Evolutionary conservation across 2,888 invertebrate species (phyloP).

Genomic region (Eupithecia pulchellata): DNA sequence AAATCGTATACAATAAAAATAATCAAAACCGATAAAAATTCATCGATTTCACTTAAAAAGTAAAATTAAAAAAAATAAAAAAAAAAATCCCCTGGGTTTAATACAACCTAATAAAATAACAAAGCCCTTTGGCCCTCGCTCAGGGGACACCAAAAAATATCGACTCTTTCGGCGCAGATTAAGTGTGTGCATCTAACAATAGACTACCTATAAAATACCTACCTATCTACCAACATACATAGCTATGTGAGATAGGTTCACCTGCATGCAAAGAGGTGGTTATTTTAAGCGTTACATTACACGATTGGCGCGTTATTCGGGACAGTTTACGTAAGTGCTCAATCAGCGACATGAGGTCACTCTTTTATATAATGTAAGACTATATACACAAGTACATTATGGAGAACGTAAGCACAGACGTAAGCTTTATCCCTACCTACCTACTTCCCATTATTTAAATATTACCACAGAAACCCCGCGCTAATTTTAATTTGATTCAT

Average conservation of each 20-base stretch:
- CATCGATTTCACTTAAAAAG: too few species aligned
- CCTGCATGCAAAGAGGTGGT: conserved; percentile 30
- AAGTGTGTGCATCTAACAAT: too few species aligned
- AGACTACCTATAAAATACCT: too few species aligned
- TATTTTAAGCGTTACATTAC: conserved; percentile 41
- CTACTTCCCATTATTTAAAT: background rate
- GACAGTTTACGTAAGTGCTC: conserved; percentile 72
- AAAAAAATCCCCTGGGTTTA: too few species aligned
- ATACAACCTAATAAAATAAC: too few species aligned
- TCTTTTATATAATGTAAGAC: conserved; percentile 48
- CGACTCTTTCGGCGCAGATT: too few species aligned
- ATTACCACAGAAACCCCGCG: background rate
- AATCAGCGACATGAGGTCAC: conserved; percentile 65
- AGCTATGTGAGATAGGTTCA: conserved; percentile 16
- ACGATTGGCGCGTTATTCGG: conserved; percentile 67
- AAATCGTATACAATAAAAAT: too few species aligned
- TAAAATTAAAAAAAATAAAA: too few species aligned
- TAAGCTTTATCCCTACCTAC: too few species aligned
- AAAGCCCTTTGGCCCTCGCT: too few species aligned
- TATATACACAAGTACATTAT: background rate
- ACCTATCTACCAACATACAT: background rate
- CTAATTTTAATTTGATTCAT: background rate
- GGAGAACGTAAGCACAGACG: background rate
- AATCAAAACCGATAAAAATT: too few species aligned
- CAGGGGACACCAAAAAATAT: too few species aligned